Conservation (phyloP, 2,797 vertebrate species). For the Propithecus perrieri region DNA sequence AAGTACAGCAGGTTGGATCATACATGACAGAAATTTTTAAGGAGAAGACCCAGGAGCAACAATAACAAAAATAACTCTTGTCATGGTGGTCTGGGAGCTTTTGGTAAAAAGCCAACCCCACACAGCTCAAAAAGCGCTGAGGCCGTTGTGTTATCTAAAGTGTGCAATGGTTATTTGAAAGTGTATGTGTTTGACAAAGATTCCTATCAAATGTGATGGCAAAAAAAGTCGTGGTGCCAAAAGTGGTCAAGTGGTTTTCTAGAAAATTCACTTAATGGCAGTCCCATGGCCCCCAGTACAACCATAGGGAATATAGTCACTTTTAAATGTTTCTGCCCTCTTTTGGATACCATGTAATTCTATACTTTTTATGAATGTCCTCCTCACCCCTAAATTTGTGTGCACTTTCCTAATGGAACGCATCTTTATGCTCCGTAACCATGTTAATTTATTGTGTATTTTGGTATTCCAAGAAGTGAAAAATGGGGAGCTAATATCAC, state of each 20-base stretch:
- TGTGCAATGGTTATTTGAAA: not conserved
- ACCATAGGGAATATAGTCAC: not conserved
- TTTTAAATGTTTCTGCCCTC: not conserved
- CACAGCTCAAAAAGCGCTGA: not conserved
- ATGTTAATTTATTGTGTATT: constrained; percentile 50
- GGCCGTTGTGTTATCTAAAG: not conserved
- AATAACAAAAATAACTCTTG: not conserved
- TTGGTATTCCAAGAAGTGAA: constrained; percentile 23
- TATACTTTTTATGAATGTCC: not conserved
- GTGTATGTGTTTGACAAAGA: not conserved
- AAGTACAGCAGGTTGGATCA: not conserved
- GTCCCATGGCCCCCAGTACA: not conserved
- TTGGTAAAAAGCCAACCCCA: not conserved
- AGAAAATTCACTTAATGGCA: constrained; percentile 3
- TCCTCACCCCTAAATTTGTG: constrained; percentile 20
- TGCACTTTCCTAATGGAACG: constrained; percentile 40
- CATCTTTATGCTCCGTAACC: not conserved
- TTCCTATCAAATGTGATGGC: not conserved
- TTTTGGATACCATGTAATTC: not conserved
- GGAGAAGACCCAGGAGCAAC: not conserved
- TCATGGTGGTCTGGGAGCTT: not conserved
- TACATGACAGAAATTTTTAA: not conserved
- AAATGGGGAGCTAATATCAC: not conserved
- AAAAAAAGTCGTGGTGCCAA: not conserved
- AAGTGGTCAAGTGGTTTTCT: not conserved